Conservation (phyloP, 1,140 invertebrate species). For the Drosophila novamexicana region DNA sequence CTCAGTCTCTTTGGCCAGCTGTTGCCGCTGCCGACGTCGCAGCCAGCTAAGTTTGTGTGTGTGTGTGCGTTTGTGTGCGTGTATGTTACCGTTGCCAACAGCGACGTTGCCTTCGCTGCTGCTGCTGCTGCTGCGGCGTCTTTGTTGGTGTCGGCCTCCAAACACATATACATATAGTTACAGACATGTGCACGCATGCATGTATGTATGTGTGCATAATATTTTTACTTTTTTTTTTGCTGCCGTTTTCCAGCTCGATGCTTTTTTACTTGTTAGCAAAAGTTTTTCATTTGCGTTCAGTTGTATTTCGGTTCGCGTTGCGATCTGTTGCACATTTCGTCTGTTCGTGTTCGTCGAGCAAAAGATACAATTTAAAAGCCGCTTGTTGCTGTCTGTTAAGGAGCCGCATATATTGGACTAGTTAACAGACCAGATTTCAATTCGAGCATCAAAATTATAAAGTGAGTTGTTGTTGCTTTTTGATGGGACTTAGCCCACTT, state of each 20-base stretch:
- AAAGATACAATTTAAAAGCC: slow-evolving; percentile 16
- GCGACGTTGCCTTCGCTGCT: slow-evolving; percentile 45
- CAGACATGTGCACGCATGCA: slow-evolving; percentile 9
- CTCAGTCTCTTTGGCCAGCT: slow-evolving; percentile 41
- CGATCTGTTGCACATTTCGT: slow-evolving; percentile 77
- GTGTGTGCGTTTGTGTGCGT: slow-evolving; percentile 29
- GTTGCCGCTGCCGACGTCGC: slow-evolving; percentile 28
- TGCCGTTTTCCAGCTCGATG: slow-evolving; percentile 77
- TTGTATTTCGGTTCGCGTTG: slow-evolving; percentile 83
- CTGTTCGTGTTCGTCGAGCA: slow-evolving; percentile 32
- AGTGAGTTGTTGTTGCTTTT: slow-evolving; percentile 45
- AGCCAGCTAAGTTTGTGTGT: slow-evolving; percentile 12
- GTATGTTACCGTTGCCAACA: slow-evolving; percentile 51
- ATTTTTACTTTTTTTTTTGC: slow-evolving; percentile 69
- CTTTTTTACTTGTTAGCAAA: slow-evolving; percentile 83
- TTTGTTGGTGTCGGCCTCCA: slow-evolving; percentile 67
- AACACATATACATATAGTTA: slow-evolving; percentile 48
- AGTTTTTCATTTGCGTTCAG: slow-evolving; percentile 84
- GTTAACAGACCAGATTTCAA: slow-evolving; percentile 1
- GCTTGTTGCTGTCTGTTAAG: slow-evolving; percentile 12
- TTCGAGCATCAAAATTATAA: slow-evolving; percentile 33
- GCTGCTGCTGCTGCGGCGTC: slow-evolving; percentile 52
- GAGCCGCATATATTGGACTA: slow-evolving; percentile 15
- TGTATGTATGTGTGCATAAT: slow-evolving; percentile 71
- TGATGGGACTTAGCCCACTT: not conserved